Evolutionary conservation across 2,113 vertebrate genomes (phyloP).

Genomic region (Tringa solitaria): DNA sequence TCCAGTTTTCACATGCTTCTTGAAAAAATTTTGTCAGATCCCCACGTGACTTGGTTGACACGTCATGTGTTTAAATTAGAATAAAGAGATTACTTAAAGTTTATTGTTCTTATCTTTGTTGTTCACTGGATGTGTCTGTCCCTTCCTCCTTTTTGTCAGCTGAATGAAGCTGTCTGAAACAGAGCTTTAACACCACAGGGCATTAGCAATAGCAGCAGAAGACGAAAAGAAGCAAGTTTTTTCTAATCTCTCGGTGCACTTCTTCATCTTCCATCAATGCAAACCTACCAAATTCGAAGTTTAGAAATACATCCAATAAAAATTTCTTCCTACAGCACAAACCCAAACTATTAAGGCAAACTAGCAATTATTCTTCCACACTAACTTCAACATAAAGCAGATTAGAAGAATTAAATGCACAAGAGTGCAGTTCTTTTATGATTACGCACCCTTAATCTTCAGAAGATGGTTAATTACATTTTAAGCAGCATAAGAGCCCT

Average conservation of each 20-base stretch:
- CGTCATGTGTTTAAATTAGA: not conserved
- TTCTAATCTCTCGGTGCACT: not conserved
- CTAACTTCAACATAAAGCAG: slow-evolving; percentile 47
- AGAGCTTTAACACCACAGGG: not conserved
- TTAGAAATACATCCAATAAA: not conserved
- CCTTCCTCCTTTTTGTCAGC: not conserved
- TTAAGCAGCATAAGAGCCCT: slow-evolving; percentile 59
- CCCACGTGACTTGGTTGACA: not conserved
- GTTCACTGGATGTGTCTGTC: not conserved
- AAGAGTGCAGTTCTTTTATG: slow-evolving; percentile 52
- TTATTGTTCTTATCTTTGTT: not conserved
- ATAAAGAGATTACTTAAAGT: not conserved
- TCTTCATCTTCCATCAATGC: not conserved
- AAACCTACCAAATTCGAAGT: not conserved
- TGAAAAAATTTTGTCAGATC: not conserved
- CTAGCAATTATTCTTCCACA: slow-evolving; percentile 7
- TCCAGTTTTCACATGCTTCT: not conserved
- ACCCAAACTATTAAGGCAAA: slow-evolving; percentile 39
- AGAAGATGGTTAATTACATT: slow-evolving; percentile 70
- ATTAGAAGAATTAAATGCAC: slow-evolving; percentile 61
- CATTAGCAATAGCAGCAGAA: not conserved
- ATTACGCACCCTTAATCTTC: slow-evolving; percentile 64
- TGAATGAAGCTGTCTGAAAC: not conserved
- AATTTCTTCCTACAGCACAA: not conserved
- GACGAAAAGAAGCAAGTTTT: not conserved